A percentile compares a stretch with the other conserved stretches of the same genome.
Evolutionary conservation across 2,797 vertebrate species (phyloP).

Genomic region (Crenuchus spilurus): DNA sequence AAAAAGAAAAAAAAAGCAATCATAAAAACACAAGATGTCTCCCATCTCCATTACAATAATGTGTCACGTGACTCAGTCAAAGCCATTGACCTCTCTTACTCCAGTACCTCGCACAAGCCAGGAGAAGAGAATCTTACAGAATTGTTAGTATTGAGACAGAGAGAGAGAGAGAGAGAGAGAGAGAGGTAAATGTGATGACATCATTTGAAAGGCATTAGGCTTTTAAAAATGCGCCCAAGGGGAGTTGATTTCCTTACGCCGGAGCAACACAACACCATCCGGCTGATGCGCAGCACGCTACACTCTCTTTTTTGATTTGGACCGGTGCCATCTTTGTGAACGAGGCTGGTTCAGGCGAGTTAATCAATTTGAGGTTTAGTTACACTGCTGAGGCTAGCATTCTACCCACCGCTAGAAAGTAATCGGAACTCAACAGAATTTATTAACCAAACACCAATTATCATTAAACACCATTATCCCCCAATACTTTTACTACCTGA

Average conservation of each 20-base stretch:
- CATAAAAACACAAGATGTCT: slow-evolving; percentile 83
- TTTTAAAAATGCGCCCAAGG: slow-evolving; percentile 99
- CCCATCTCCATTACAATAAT: slow-evolving; percentile 96
- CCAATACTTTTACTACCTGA: slow-evolving; percentile 95
- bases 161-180: slow-evolving; percentile 64
- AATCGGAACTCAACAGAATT: slow-evolving; percentile 99
- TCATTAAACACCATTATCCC: slow-evolving; percentile 99
- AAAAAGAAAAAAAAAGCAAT: slow-evolving; percentile 67
- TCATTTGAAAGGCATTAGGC: slow-evolving; percentile 99
- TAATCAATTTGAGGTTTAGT: slow-evolving; percentile 99
- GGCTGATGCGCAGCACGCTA: slow-evolving; percentile 88
- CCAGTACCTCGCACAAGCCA: too few relatives aligned
- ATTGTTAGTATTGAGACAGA: slow-evolving; percentile 56
- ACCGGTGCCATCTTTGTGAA: slow-evolving; percentile 99
- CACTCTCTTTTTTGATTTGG: slow-evolving; percentile 91
- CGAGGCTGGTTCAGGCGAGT: slow-evolving; percentile 97
- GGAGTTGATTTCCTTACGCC: slow-evolving; percentile 99
- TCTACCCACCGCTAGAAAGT: slow-evolving; percentile 98
- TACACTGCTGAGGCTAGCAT: slow-evolving; percentile 99
- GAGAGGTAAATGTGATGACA: slow-evolving; percentile 98
- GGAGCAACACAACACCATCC: slow-evolving; percentile 99
- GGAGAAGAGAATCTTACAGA: slow-evolving; percentile 80
- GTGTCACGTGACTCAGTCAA: slow-evolving; percentile 87
- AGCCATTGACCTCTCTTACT: slow-evolving; percentile 81
- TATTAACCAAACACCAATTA: slow-evolving; percentile 99